A percentile compares a stretch with the other conserved stretches of the same genome.
phyloP scores from a whole-genome alignment of 2,113 vertebrate genomes.

The Loxodonta africana region DNA sequence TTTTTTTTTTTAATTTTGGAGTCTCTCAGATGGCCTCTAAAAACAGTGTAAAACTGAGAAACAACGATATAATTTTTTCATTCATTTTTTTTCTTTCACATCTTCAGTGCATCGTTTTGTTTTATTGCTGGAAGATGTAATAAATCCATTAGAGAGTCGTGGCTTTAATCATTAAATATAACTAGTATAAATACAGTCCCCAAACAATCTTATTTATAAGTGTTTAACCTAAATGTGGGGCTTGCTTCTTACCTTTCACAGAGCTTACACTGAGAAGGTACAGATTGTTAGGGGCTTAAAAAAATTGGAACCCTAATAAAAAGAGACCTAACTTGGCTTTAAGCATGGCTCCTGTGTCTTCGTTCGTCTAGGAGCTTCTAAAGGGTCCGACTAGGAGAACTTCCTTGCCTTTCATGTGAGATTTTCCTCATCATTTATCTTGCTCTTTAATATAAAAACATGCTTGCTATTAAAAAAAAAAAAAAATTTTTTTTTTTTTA shows the following conservation, averaged over 20 bases:
- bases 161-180: constrained; percentile 53
- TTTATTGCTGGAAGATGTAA: constrained; percentile 45
- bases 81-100: not conserved
- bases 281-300: constrained; percentile 46
- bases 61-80: constrained; percentile 27
- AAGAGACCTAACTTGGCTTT: constrained; percentile 36
- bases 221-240: not conserved
- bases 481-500: not conserved
- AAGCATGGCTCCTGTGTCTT: constrained; percentile 20
- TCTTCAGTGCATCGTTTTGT: constrained; percentile 36
- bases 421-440: constrained; percentile 46
- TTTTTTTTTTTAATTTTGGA: not conserved
- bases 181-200: constrained; percentile 30
- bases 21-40: constrained; percentile 35
- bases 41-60: not conserved
- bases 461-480: not conserved
- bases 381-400: constrained; percentile 32
- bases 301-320: constrained; percentile 55
- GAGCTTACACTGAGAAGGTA: constrained; percentile 49
- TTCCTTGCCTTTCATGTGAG: not conserved
- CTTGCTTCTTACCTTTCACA: constrained; percentile 57
- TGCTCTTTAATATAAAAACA: constrained; percentile 1
- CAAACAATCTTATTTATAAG: constrained; percentile 54
- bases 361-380: constrained; percentile 53
- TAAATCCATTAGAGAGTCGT: constrained; percentile 37